Base-by-base conservation (phyloP, 1,140 invertebrate genomes). In the Gryllus bimaculatus region DNA sequence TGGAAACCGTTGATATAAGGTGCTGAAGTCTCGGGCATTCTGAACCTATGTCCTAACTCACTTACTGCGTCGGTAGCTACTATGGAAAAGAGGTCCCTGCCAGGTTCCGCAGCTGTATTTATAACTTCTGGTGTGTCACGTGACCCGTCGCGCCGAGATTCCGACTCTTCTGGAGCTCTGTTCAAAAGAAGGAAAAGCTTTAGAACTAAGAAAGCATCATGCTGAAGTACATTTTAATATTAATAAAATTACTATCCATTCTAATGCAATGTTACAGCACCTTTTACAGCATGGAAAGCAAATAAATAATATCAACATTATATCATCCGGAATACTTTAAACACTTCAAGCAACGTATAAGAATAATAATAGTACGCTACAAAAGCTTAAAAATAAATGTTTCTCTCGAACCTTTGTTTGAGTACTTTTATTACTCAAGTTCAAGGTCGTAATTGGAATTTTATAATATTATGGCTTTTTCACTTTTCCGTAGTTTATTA, bases 11-110 rank as follows among this genome's bases (percentile, higher is more conserved):
- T 94, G 86, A 91, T 91, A 82, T 86, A 81, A 8, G 78, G 85
- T 85, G 91, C 88, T 83, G 89, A 88, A 82, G 90, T 92, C 87
- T 93, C 91, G 86, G 92, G 92, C 92, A 93, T 93, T 85, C 85
- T 88, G 80, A 80, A 83, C 79, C 81, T 82, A 82, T 18, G 75
- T 78, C 73, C 78, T 74, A 74, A 77, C 76, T 77, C 78, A 7
- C 47, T 47, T 73, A 76, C 39, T 21, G 54, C 78, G 74, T 49
- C 74, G 39, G 76, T 8, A 54, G 79, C 48, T 79, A 77, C 75
- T 73, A n/a, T 79, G 79, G 79, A 79, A 79, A 79, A 79, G 79
- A 79, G 79, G 76, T 49, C 78, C n/a, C 7, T 3, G 15, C 18
- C 8, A 21, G 5, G 7, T 15, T 2, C 0, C 54, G 48, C 76